phyloP scores from a whole-genome alignment of 2,113 vertebrate species.

The Lutjanus erythropterus region DNA sequence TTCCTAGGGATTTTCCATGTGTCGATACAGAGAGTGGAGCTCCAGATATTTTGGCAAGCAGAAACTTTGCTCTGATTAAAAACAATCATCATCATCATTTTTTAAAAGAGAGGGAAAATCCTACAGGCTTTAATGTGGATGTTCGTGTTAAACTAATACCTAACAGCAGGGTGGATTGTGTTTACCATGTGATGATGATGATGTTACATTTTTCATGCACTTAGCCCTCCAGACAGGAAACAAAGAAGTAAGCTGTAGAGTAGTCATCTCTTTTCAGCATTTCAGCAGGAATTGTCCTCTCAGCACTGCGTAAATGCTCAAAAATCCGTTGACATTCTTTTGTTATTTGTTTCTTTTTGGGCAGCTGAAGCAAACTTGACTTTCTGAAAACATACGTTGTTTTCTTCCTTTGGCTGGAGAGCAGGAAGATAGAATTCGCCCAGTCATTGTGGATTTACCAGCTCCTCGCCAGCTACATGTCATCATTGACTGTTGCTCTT shows the following conservation, averaged over 20 bases:
- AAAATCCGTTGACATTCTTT: constrained; percentile 9
- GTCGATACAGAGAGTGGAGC: background rate
- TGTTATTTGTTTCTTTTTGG: constrained; percentile 18
- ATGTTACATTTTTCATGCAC: constrained; percentile 28
- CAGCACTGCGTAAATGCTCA: background rate
- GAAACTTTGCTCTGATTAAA: background rate
- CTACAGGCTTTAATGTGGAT: background rate
- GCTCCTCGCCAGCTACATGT: background rate
- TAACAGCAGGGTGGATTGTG: background rate
- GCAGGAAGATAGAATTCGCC: background rate
- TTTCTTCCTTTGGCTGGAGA: background rate
- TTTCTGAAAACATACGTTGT: background rate
- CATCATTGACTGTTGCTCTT: background rate
- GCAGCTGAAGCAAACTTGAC: background rate
- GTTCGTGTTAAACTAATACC: background rate
- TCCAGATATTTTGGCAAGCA: background rate
- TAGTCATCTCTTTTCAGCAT: constrained; percentile 6
- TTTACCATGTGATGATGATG: constrained; percentile 23
- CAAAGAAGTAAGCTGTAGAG: constrained; percentile 12
- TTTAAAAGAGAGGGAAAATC: background rate
- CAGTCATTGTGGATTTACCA: background rate
- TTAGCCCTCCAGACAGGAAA: constrained; percentile 20
- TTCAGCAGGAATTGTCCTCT: constrained; percentile 18
- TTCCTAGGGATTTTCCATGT: background rate
- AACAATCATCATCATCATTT: background rate